phyloP scores from a whole-genome alignment of 1,140 invertebrate genomes.

The Dreissena rostriformis region DNA sequence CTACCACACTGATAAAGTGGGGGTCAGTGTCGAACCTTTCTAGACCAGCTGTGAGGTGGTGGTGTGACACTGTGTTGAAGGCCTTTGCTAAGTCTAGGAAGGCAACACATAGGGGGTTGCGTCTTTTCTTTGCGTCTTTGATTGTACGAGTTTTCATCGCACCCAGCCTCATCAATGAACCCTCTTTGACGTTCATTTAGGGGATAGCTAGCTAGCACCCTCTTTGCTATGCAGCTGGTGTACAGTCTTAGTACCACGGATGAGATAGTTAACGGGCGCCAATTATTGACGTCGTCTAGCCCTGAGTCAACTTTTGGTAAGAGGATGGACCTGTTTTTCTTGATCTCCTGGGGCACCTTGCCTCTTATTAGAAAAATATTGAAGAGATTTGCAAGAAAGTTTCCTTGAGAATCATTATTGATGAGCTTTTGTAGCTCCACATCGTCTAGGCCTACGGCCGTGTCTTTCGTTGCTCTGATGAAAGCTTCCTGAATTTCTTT shows the following conservation, averaged over 20 bases:
- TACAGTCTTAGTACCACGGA: conserved; percentile 48
- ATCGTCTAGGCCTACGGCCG: no score
- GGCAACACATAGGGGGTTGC: conserved; percentile 30
- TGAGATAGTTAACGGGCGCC: conserved; percentile 65
- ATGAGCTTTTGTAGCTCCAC: no score
- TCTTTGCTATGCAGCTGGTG: conserved; percentile 38
- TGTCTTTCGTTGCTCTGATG: no score
- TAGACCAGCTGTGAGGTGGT: conserved; percentile 43
- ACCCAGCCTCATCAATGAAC: conserved; percentile 45
- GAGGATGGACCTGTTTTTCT: conserved; percentile 51
- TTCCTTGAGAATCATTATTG: no score
- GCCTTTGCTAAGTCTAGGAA: conserved; percentile 65
- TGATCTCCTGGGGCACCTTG: conserved; percentile 41
- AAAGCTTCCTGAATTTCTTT: conserved; percentile 34
- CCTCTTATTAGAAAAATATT: no score
- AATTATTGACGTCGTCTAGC: conserved; percentile 60
- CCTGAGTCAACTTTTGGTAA: conserved; percentile 59
- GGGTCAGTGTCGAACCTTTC: conserved; percentile 30
- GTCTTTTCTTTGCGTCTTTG: conserved; percentile 41
- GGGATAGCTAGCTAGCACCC: neutral
- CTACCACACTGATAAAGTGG: conserved; percentile 34
- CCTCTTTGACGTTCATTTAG: conserved; percentile 46
- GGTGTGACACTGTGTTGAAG: conserved; percentile 74
- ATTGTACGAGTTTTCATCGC: conserved; percentile 51
- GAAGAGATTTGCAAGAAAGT: no score